Evolutionary conservation across 2,797 vertebrate genomes (phyloP).

Genomic region (Lagocephalus sceleratus): DNA sequence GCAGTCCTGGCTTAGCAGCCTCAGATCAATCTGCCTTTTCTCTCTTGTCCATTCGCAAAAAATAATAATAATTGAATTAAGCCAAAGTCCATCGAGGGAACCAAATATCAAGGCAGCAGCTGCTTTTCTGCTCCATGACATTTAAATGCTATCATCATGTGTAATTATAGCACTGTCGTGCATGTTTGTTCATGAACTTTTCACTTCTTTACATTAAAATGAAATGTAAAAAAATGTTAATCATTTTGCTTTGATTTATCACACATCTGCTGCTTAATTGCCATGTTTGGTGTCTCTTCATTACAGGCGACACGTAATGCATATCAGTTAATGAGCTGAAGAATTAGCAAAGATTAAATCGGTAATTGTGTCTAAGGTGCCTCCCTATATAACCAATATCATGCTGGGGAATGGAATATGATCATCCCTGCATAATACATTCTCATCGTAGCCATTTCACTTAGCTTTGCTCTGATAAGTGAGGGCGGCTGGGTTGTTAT

Average conservation of each 20-base stretch:
- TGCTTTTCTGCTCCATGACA: too few relatives aligned
- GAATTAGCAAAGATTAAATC: slow-evolving; percentile 45
- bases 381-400: slow-evolving; percentile 37
- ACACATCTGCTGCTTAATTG: slow-evolving; percentile 49
- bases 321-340: slow-evolving; percentile 44
- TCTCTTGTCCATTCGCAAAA: too few relatives aligned
- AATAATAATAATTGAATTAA: too few relatives aligned
- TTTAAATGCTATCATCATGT: too few relatives aligned
- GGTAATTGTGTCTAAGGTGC: slow-evolving; percentile 37
- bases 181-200: too few relatives aligned
- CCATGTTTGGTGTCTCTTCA: slow-evolving; percentile 46
- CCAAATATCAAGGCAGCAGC: too few relatives aligned
- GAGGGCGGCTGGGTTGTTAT: background rate
- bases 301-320: slow-evolving; percentile 28
- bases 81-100: too few relatives aligned
- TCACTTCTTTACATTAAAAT: too few relatives aligned
- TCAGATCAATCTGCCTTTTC: slow-evolving; percentile 26
- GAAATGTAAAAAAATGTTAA: too few relatives aligned
- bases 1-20: slow-evolving; percentile 24
- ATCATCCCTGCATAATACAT: slow-evolving; percentile 23
- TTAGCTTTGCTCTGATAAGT: background rate
- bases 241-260: slow-evolving; percentile 30
- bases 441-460: slow-evolving; percentile 9
- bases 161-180: too few relatives aligned
- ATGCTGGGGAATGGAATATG: slow-evolving; percentile 36